Conservation (phyloP, 2,888 invertebrate genomes). For the Tetanocera ferruginea region DNA sequence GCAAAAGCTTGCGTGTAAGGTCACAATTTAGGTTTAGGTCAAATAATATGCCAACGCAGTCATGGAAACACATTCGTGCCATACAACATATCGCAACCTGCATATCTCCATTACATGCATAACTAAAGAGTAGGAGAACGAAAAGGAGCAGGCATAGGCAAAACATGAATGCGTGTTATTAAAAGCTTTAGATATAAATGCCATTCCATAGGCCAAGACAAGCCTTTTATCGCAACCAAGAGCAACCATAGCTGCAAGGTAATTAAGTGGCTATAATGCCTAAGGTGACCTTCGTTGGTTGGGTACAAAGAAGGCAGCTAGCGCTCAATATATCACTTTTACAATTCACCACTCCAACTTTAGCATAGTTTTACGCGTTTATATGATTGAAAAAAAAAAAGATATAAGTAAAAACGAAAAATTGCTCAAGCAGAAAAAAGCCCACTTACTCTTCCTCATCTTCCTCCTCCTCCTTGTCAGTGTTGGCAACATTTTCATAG, state of each 20-base stretch:
- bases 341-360: too few species aligned
- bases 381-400: too few species aligned
- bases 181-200: not conserved
- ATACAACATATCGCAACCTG: not conserved
- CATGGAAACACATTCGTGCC: not conserved
- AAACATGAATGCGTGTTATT: too few species aligned
- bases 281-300: constrained; percentile 4
- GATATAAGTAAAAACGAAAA: too few species aligned
- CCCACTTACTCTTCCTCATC: constrained; percentile 59
- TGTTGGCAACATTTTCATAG: constrained; percentile 76
- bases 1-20: constrained; percentile 58
- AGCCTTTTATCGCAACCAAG: not conserved
- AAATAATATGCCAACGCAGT: constrained; percentile 54
- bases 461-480: constrained; percentile 71
- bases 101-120: not conserved
- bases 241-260: not conserved
- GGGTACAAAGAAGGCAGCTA: not conserved
- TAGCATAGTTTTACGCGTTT: too few species aligned
- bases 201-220: not conserved
- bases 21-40: constrained; percentile 67
- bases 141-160: too few species aligned
- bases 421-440: not conserved
- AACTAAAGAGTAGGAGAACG: too few species aligned
- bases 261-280: not conserved
- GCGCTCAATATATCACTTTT: too few species aligned